These are phyloP conservation scores for Drosophila putrida DNA, from an alignment of 2,888 invertebrate genomes.

Conservation along the genomic window DNA sequence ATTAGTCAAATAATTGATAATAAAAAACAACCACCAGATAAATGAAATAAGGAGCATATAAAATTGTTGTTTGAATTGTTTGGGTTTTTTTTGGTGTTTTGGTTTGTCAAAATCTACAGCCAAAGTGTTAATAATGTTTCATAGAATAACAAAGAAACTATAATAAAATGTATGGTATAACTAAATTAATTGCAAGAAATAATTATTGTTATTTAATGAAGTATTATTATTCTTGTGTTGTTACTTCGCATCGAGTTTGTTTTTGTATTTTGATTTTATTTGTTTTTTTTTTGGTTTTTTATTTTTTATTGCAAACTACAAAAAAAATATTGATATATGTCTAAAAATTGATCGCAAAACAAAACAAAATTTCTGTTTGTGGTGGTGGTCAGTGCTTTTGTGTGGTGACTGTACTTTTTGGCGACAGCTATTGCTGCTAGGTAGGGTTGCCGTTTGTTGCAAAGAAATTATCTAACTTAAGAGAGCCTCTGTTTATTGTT, in stretches of 20 bases:
- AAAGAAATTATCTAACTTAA: constrained; percentile 72
- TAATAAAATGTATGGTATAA: constrained; percentile 32
- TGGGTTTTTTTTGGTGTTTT: constrained; percentile 36
- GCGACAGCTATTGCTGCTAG: constrained; percentile 53
- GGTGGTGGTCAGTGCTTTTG: constrained; percentile 30
- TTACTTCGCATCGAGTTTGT: constrained; percentile 37
- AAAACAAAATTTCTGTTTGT: constrained; percentile 73
- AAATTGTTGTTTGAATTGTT: constrained; percentile 56
- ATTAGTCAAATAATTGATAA: constrained; percentile 68
- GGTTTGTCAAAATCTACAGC: constrained; percentile 81
- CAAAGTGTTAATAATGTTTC: constrained; percentile 78
- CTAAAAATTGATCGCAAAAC: constrained; percentile 60
- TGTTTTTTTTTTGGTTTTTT: constrained; percentile 18
- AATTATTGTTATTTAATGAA: constrained; percentile 56
- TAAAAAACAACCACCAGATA: constrained; percentile 71
- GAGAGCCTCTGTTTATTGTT: constrained; percentile 76
- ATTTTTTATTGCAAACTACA: constrained; percentile 66
- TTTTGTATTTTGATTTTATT: constrained; percentile 26
- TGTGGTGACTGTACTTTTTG: constrained; percentile 58
- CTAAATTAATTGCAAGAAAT: constrained; percentile 56
- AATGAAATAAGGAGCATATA: constrained; percentile 52
- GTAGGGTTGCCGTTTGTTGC: constrained; percentile 62
- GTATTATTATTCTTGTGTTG: constrained; percentile 45
- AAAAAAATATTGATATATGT: constrained; percentile 37
- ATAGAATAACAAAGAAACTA: constrained; percentile 51